A percentile compares a stretch with the other conserved stretches of the same genome.
Conservation (phyloP, 2,113 vertebrate species). For the Ailuropoda melanoleuca region DNA sequence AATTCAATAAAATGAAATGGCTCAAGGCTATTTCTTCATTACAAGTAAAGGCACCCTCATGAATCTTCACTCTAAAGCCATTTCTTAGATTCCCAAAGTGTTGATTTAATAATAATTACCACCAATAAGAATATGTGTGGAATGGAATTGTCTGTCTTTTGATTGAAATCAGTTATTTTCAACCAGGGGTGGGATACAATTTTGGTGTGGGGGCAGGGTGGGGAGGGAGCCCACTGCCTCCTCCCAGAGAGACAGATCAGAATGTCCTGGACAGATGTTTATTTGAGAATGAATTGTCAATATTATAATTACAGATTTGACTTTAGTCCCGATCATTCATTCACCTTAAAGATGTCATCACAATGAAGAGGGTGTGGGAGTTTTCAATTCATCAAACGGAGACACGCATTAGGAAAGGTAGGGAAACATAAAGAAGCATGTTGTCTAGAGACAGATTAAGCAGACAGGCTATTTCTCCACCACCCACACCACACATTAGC, state of each 20-base stretch:
- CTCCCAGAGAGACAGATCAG: neutral
- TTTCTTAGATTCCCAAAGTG: constrained; percentile 34
- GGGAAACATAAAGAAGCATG: neutral
- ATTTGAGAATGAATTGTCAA: constrained; percentile 2
- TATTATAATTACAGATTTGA: neutral
- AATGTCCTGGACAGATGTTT: neutral
- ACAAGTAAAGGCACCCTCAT: neutral
- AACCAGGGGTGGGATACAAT: neutral
- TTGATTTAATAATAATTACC: constrained; percentile 55
- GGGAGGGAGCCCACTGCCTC: neutral
- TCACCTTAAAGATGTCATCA: constrained; percentile 46
- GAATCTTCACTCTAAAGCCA: constrained; percentile 33
- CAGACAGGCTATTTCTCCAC: neutral
- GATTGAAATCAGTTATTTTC: constrained; percentile 19
- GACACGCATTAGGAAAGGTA: neutral
- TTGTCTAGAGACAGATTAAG: constrained; percentile 40
- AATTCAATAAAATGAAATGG: constrained; percentile 54
- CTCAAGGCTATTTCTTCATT: constrained; percentile 53
- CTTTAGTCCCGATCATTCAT: constrained; percentile 8
- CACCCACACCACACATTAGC: neutral
- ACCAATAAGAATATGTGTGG: neutral
- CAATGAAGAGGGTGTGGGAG: neutral
- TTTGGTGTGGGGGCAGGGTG: neutral
- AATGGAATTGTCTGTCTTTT: constrained; percentile 26
- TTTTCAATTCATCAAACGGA: constrained; percentile 17